Percentiles rank a stretch among this genome's conserved stretches.
Conservation (phyloP, 2,888 invertebrate genomes). For the Eilema griseolum region DNA sequence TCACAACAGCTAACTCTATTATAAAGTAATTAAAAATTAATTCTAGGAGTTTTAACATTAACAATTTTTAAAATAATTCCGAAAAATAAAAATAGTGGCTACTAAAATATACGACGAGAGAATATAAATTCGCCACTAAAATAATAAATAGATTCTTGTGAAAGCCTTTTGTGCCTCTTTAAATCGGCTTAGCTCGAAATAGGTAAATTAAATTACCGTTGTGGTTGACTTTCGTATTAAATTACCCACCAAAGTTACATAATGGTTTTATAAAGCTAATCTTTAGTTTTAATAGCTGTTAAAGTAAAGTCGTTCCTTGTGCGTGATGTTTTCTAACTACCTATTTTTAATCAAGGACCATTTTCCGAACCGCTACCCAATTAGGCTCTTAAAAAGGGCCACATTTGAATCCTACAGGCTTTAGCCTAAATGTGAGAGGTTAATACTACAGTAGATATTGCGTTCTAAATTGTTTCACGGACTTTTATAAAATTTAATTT, state of each 20-base stretch:
- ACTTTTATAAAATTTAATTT: neutral
- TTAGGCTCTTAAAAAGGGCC: conserved; percentile 57
- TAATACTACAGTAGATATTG: conserved; percentile 3
- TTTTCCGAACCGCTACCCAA: conserved; percentile 61
- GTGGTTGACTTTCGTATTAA: neutral
- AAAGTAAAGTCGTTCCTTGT: conserved; percentile 22
- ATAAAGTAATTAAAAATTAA: neutral
- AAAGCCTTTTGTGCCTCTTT: neutral
- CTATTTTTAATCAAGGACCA: conserved; percentile 55
- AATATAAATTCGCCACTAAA: neutral
- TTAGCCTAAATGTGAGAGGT: conserved; percentile 38
- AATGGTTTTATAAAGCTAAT: conserved; percentile 12
- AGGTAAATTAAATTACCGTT: neutral
- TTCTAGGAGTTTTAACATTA: neutral
- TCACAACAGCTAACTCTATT: neutral
- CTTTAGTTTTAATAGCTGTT: conserved; percentile 19
- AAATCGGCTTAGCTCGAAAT: neutral
- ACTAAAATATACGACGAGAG: neutral
- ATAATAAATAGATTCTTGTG: neutral
- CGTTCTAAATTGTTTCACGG: neutral
- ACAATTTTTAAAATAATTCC: neutral
- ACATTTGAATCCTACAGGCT: conserved; percentile 44
- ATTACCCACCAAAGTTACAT: neutral
- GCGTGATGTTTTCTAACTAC: conserved; percentile 30
- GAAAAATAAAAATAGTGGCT: neutral